Evolutionary conservation across 37 sponge, comb jelly and placozoan genomes (phyloP).

Genomic region (Cladorhizidae sp.): DNA sequence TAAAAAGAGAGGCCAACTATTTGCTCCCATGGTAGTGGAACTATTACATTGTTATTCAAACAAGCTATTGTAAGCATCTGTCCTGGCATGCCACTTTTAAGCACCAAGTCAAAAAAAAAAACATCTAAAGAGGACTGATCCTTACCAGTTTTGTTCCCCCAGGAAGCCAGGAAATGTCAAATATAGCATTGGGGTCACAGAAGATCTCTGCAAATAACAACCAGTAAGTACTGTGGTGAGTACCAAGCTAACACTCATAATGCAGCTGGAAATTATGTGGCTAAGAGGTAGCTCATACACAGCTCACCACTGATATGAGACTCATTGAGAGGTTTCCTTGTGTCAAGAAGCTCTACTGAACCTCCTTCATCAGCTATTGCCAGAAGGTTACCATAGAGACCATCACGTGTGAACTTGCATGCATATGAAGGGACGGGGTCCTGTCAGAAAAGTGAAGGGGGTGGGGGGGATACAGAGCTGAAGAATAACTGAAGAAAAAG

Average conservation of each 20-base stretch:
- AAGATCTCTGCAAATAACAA: constrained; percentile 26
- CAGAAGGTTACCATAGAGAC: constrained; percentile 62
- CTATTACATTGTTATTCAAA: too few species aligned
- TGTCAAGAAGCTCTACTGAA: constrained; percentile 49
- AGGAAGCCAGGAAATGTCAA: constrained; percentile 65
- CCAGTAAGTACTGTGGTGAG: too few species aligned
- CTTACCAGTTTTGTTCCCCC: constrained; percentile 51
- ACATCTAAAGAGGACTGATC: not conserved
- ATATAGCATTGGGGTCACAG: constrained; percentile 70
- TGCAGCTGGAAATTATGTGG: not conserved
- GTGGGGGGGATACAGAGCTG: not conserved
- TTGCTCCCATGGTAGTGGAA: too few species aligned
- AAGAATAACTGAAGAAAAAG: too few species aligned
- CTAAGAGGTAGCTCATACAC: not conserved
- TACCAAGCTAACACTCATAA: too few species aligned
- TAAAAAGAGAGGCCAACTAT: too few species aligned
- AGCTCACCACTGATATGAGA: constrained; percentile 14
- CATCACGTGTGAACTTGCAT: constrained; percentile 53
- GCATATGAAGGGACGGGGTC: constrained; percentile 52
- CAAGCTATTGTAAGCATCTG: too few species aligned
- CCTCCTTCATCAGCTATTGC: constrained; percentile 78
- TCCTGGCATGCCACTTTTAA: too few species aligned
- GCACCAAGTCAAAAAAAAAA: not conserved
- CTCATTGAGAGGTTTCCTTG: constrained; percentile 11
- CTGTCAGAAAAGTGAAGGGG: constrained; percentile 13